Percentiles rank a stretch among this genome's conserved stretches.
phyloP scores from a whole-genome alignment of 2,797 vertebrate genomes.

The Orientallactaga sibirica region DNA sequence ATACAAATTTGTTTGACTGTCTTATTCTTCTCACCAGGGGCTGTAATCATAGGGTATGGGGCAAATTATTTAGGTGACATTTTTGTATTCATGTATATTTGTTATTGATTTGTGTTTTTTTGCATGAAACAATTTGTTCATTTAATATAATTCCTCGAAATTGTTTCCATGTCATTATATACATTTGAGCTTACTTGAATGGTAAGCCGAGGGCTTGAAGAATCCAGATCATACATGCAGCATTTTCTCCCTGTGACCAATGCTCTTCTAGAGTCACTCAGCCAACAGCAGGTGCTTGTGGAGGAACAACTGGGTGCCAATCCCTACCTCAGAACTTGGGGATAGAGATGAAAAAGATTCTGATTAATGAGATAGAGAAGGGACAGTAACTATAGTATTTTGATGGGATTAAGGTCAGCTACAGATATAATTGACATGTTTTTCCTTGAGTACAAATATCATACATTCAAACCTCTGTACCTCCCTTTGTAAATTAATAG shows the following conservation, averaged over 20 bases:
- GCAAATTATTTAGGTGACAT: neutral
- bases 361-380: neutral
- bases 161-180: neutral
- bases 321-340: neutral
- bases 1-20: neutral
- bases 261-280: neutral
- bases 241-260: neutral
- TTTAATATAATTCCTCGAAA: neutral
- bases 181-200: neutral
- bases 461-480: neutral
- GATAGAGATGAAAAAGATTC: neutral
- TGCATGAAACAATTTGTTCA: neutral
- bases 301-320: neutral
- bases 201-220: too few species aligned
- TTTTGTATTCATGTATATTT: neutral
- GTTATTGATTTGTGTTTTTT: constrained; percentile 31
- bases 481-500: neutral
- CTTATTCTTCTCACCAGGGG: neutral
- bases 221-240: neutral
- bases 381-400: neutral
- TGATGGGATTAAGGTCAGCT: neutral
- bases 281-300: neutral
- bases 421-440: neutral
- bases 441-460: neutral
- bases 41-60: neutral